Evolutionary conservation across 2,888 invertebrate species (phyloP).

Genomic region (Hypomecis punctinalis): DNA sequence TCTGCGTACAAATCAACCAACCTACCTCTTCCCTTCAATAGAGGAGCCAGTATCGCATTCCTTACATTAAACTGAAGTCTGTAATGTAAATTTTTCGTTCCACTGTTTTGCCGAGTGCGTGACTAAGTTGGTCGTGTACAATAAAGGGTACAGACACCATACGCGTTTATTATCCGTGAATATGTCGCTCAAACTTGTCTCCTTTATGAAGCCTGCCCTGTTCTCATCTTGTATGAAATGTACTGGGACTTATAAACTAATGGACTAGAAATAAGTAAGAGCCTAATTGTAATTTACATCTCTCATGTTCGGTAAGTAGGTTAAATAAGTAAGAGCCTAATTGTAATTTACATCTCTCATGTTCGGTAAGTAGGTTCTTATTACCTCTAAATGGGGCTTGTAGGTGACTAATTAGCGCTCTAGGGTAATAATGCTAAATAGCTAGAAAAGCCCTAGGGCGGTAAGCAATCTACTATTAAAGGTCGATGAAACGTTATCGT

Average conservation of each 20-base stretch:
- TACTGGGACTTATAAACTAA: background rate
- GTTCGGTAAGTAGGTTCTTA: too few species aligned
- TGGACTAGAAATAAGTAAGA: background rate
- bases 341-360: too few species aligned
- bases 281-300: background rate
- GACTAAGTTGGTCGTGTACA: conserved; percentile 10
- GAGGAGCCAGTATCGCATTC: background rate
- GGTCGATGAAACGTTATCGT: too few species aligned
- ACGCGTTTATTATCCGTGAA: conserved; percentile 33
- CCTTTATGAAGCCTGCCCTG: conserved; percentile 25
- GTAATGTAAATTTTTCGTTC: background rate
- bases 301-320: background rate
- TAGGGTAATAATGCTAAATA: too few species aligned
- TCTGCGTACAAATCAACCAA: background rate
- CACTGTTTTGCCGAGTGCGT: background rate
- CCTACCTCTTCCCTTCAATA: background rate
- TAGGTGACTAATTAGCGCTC: too few species aligned
- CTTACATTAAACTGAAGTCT: background rate
- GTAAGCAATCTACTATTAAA: too few species aligned
- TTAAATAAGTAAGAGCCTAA: too few species aligned
- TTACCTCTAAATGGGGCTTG: too few species aligned
- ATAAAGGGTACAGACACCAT: conserved; percentile 24
- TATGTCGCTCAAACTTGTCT: conserved; percentile 31
- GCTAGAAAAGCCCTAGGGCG: too few species aligned
- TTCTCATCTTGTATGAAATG: conserved; percentile 19